Conservation (phyloP, 2,888 invertebrate species). For the Ormyrus thymus region DNA sequence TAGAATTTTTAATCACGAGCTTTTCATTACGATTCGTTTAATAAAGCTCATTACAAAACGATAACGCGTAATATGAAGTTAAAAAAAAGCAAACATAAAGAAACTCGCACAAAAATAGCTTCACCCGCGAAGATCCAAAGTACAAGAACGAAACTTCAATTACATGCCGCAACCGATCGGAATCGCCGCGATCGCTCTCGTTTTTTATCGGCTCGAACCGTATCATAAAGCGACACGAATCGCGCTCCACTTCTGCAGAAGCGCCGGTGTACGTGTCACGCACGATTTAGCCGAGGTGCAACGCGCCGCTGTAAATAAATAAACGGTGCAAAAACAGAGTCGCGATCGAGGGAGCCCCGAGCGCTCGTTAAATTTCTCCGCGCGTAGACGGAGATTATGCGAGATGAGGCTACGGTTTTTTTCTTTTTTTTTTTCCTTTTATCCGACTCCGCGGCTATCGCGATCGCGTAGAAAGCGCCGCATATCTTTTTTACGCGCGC, state of each 20-base stretch:
- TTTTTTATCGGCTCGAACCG: no score
- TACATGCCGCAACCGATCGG: not conserved
- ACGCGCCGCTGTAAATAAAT: constrained; percentile 1
- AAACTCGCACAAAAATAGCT: no score
- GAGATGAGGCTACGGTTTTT: constrained; percentile 20
- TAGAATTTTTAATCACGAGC: no score
- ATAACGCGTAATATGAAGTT: no score
- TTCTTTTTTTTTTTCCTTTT: not conserved
- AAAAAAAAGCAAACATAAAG: no score
- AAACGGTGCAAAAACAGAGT: not conserved
- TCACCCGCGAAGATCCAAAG: no score
- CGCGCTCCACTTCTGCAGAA: no score
- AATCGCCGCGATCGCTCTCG: no score
- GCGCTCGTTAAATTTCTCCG: constrained; percentile 36
- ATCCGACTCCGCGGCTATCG: not conserved
- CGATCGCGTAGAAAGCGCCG: not conserved
- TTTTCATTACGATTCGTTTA: no score
- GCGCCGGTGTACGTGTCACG: no score
- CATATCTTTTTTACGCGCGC: constrained; percentile 8
- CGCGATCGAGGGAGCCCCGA: constrained; percentile 4
- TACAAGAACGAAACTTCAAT: not conserved
- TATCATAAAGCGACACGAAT: no score
- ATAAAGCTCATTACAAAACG: no score
- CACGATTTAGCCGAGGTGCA: not conserved
- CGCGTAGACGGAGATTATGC: not conserved